Conservation (phyloP, 2,888 invertebrate species). For the Pilophorus perplexus region DNA sequence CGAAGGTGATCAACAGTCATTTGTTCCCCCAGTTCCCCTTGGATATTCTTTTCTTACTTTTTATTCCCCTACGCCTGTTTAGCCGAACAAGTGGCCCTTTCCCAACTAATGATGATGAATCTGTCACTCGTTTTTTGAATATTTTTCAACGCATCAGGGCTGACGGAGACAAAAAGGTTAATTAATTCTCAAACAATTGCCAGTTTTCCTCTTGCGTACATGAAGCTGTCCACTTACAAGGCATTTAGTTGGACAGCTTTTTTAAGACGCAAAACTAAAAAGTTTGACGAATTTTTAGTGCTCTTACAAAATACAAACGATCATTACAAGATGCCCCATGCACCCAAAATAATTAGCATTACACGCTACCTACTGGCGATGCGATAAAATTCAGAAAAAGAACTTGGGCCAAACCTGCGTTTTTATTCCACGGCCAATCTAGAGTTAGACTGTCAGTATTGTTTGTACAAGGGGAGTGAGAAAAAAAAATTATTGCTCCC, state of each 20-base stretch:
- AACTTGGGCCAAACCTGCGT: not conserved
- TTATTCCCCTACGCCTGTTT: constrained; percentile 8
- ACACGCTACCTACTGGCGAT: too few relatives aligned
- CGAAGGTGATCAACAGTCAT: constrained; percentile 13
- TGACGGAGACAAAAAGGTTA: constrained; percentile 16
- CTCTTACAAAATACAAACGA: too few relatives aligned
- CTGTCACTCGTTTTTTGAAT: constrained; percentile 20
- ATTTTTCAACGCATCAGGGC: constrained; percentile 1
- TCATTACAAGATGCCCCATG: too few relatives aligned
- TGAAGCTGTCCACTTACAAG: too few relatives aligned
- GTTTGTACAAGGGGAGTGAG: constrained; percentile 6
- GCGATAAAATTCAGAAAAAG: constrained; percentile 4
- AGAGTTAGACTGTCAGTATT: constrained; percentile 23
- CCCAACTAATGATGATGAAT: constrained; percentile 26
- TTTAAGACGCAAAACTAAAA: too few relatives aligned
- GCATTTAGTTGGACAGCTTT: too few relatives aligned
- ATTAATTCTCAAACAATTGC: too few relatives aligned
- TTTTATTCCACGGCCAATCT: constrained; percentile 27
- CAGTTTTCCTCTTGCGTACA: too few relatives aligned
- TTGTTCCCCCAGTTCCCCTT: constrained; percentile 3
- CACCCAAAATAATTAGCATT: too few relatives aligned
- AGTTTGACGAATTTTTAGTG: too few relatives aligned
- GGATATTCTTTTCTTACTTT: constrained; percentile 4
- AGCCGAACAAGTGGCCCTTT: constrained; percentile 11
- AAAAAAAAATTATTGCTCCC: constrained; percentile 29